A percentile compares a stretch with the other conserved stretches of the same genome.
These are phyloP conservation scores for Aegypius monachus DNA, from an alignment of 2,113 vertebrate genomes.

Conservation along the genomic window DNA sequence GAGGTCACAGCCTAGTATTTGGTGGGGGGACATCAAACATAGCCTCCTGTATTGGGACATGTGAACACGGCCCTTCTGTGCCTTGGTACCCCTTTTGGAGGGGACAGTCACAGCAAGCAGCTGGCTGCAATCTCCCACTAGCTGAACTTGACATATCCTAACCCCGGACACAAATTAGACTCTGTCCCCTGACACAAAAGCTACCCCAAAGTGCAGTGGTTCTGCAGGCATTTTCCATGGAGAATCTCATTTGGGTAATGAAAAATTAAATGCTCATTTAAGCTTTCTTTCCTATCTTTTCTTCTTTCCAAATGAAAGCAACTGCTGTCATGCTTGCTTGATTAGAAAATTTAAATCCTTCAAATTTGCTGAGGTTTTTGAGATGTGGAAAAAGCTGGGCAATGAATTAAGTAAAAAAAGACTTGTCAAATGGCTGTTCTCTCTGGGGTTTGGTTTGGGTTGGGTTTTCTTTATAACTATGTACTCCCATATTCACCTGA, in stretches of 20 bases:
- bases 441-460: neutral
- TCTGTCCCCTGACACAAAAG: neutral
- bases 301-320: neutral
- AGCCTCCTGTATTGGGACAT: neutral
- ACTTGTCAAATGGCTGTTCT: accelerated
- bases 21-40: neutral
- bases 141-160: neutral
- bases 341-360: neutral
- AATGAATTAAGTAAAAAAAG: neutral
- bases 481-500: neutral
- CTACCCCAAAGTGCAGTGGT: neutral
- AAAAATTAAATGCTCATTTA: neutral
- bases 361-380: neutral
- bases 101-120: neutral
- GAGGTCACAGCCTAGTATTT: neutral
- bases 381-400: neutral
- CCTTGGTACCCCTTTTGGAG: neutral
- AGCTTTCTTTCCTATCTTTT: neutral
- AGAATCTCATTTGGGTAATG: neutral
- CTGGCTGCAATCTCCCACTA: neutral
- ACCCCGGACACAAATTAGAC: neutral
- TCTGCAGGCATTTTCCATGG: neutral
- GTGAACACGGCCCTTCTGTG: neutral
- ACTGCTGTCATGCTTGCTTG: neutral
- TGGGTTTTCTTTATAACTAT: neutral